Percentiles rank a stretch among this genome's conserved stretches.
phyloP scores from a whole-genome alignment of 2,888 invertebrate genomes.

The Plebejus melissa region DNA sequence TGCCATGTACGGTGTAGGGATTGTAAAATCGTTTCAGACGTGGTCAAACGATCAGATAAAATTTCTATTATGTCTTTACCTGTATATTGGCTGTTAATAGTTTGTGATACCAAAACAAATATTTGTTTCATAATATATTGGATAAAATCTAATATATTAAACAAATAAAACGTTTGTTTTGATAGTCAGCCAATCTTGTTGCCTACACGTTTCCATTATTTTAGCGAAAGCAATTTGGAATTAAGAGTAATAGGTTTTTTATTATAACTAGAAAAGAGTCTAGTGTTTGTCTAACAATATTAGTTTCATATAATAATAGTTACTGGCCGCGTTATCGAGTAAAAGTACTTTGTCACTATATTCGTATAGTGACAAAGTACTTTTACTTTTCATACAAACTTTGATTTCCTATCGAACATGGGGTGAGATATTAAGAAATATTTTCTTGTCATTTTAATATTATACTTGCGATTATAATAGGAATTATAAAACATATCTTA shows the following conservation, averaged over 20 bases:
- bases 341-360: too few species aligned
- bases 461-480: too few species aligned
- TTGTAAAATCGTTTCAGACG: too few species aligned
- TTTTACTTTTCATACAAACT: too few species aligned
- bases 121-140: neutral
- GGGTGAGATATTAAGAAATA: too few species aligned
- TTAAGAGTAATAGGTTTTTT: neutral
- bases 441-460: too few species aligned
- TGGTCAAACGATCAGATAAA: neutral
- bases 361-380: too few species aligned
- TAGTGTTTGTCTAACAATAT: neutral
- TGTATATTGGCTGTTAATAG: neutral
- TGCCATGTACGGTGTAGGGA: too few species aligned
- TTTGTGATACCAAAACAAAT: neutral
- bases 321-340: too few species aligned
- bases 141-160: neutral
- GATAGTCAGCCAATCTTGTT: neutral
- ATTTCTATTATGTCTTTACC: neutral
- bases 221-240: neutral
- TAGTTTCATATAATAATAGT: too few species aligned
- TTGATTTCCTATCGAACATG: too few species aligned
- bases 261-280: neutral
- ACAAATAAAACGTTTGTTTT: neutral
- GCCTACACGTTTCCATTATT: neutral
- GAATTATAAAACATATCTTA: too few species aligned